phyloP scores from a whole-genome alignment of 2,888 invertebrate genomes.

The Acanthacorydalis orientalis region DNA sequence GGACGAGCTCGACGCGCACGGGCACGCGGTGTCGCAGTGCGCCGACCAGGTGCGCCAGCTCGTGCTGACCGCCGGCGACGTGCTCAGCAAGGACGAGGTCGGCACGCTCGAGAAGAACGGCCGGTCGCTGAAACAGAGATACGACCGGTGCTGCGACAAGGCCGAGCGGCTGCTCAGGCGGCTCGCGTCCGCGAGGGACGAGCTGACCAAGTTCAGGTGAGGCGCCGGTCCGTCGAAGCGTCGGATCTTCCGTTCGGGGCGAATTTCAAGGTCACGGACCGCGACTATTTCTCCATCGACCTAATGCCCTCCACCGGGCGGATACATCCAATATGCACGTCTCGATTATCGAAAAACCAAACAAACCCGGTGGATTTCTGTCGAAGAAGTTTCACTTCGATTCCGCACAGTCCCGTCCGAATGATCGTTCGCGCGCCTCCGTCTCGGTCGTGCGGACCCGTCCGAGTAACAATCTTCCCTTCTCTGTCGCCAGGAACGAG shows the following conservation, averaged over 20 bases:
- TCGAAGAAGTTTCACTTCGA: too few relatives aligned
- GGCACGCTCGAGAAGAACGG: conserved; percentile 75
- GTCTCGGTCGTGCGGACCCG: too few relatives aligned
- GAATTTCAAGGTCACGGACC: conserved; percentile 63
- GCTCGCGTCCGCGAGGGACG: conserved; percentile 65
- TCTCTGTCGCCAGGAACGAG: conserved; percentile 53
- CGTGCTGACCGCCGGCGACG: conserved; percentile 76
- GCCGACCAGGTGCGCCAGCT: conserved; percentile 70
- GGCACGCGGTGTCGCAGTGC: conserved; percentile 67
- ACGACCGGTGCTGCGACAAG: conserved; percentile 65
- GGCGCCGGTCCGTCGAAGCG: conserved; percentile 59
- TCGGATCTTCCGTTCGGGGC: conserved; percentile 73
- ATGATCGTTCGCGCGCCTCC: too few relatives aligned
- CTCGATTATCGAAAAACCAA: too few relatives aligned
- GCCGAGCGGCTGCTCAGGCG: conserved; percentile 62
- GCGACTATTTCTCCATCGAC: conserved; percentile 66
- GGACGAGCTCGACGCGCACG: conserved; percentile 76
- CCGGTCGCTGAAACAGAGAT: conserved; percentile 64
- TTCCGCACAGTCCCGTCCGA: too few relatives aligned
- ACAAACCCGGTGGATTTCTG: too few relatives aligned
- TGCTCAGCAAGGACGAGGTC: conserved; percentile 83
- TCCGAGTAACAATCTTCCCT: too few relatives aligned
- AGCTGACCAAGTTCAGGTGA: conserved; percentile 67
- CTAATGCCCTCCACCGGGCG: too few relatives aligned
- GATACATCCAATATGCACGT: too few relatives aligned